Conservation (phyloP, 2,113 vertebrate genomes). For the Alethe castanea region DNA sequence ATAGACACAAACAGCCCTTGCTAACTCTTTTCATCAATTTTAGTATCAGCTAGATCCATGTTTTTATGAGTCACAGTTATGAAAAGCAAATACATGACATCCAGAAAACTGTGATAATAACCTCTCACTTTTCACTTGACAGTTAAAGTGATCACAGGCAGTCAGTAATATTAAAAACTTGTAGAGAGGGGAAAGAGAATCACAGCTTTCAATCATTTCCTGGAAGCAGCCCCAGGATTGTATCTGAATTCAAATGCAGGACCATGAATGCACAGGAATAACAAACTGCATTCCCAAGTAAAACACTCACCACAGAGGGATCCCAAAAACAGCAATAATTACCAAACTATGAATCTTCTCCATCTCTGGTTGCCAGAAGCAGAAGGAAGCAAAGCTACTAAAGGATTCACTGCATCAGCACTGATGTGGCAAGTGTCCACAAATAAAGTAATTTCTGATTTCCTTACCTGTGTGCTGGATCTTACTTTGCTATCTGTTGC, state of each 20-base stretch:
- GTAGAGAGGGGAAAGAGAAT: background rate
- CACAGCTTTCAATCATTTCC: background rate
- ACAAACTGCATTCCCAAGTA: background rate
- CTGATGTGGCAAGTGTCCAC: background rate
- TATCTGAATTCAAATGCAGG: background rate
- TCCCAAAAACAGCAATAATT: background rate
- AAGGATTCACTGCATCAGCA: background rate
- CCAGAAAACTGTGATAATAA: background rate
- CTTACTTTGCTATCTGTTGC: background rate
- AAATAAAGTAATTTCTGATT: background rate
- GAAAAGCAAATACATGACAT: background rate
- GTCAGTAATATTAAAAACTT: background rate
- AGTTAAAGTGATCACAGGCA: background rate
- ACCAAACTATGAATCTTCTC: background rate
- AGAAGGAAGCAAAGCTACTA: background rate
- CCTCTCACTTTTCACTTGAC: background rate
- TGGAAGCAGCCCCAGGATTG: background rate
- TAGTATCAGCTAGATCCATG: background rate
- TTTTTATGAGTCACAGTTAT: conserved; percentile 18
- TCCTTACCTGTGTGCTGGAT: background rate
- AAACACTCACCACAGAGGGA: background rate
- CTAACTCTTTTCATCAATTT: background rate
- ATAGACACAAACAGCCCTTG: background rate
- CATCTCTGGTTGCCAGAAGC: background rate
- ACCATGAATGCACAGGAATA: background rate